phyloP scores from a whole-genome alignment of 1,140 invertebrate species.

The Diplogasteroides magnus region DNA sequence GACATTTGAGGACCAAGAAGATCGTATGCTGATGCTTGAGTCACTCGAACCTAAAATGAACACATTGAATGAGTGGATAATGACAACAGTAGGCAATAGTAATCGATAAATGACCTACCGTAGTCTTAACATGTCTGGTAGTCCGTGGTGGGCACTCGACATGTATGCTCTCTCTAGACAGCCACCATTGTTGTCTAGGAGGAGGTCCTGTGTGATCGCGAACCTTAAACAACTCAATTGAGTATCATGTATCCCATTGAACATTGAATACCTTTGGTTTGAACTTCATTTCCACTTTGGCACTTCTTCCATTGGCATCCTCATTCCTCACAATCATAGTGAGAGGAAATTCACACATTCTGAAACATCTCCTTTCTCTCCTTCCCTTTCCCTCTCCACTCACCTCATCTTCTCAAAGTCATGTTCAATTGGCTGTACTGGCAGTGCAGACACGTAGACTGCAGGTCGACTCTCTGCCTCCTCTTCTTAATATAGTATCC shows the following conservation, averaged over 20 bases:
- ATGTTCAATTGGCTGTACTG: background rate
- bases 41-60: background rate
- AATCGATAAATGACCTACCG: background rate
- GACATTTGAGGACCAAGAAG: background rate
- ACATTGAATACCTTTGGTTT: slow-evolving; percentile 5
- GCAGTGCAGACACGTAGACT: background rate
- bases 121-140: background rate
- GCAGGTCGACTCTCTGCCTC: background rate
- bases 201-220: too few species aligned
- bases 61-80: background rate
- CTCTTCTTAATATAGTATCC: background rate
- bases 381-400: background rate
- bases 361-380: background rate
- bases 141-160: background rate
- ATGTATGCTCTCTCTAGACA: background rate
- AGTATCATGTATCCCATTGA: too few species aligned
- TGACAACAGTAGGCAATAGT: background rate
- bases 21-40: background rate
- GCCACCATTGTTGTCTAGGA: background rate
- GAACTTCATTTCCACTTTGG: background rate
- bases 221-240: too few species aligned
- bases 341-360: slow-evolving; percentile 10
- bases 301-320: background rate
- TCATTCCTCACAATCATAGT: slow-evolving; percentile 4
- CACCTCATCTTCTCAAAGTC: background rate